Evolutionary conservation across 92 coral and sea anemone genomes (phyloP).

Genomic region (Paramuricea clavata): DNA sequence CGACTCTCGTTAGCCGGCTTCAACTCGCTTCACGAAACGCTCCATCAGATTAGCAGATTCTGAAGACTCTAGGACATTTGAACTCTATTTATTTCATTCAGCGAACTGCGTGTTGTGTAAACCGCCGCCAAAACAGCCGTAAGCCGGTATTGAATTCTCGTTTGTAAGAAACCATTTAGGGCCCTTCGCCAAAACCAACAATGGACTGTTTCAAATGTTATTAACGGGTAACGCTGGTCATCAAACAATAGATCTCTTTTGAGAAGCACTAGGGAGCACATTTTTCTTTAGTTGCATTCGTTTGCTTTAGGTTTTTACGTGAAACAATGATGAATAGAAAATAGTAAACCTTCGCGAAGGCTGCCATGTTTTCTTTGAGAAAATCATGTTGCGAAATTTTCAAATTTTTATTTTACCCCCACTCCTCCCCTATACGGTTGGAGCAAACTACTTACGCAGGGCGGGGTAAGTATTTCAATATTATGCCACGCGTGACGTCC

Average conservation of each 20-base stretch:
- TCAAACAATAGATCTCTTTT: slow-evolving; percentile 20
- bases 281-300: background rate
- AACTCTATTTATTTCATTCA: background rate
- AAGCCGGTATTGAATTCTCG: background rate
- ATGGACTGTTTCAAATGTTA: background rate
- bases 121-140: background rate
- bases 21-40: background rate
- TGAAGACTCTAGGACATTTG: background rate
- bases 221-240: background rate
- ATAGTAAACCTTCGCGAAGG: background rate
- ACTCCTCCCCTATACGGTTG: background rate
- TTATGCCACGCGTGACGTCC: no score
- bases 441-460: background rate
- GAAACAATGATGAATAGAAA: background rate
- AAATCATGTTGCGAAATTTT: background rate
- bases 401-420: background rate
- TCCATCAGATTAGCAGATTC: background rate
- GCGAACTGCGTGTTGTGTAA: background rate
- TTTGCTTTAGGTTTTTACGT: background rate
- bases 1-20: no score
- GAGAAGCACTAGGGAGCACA: background rate
- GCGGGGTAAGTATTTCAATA: background rate
- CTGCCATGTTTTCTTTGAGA: slow-evolving; percentile 17
- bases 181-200: background rate
- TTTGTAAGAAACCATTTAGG: background rate